phyloP scores from a whole-genome alignment of 2,113 vertebrate species.

The Centropus unirufus region DNA sequence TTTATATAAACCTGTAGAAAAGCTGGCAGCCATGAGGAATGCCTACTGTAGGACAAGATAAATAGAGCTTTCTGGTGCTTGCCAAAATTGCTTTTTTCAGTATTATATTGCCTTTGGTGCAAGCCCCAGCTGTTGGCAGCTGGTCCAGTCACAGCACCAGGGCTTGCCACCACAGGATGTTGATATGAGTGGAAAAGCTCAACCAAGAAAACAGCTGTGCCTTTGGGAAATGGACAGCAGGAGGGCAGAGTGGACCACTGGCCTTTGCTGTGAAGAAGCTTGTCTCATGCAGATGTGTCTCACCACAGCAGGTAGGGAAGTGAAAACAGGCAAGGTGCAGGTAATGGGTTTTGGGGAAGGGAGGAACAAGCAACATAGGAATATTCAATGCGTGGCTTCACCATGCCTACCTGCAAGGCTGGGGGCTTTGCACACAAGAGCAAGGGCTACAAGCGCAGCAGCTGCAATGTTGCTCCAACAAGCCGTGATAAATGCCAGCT shows the following conservation, averaged over 20 bases:
- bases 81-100: background rate
- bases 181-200: background rate
- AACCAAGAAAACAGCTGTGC: background rate
- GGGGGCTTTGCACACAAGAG: background rate
- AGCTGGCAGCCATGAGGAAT: background rate
- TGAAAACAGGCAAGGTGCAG: rapidly evolving
- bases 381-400: background rate
- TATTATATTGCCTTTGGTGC: background rate
- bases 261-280: background rate
- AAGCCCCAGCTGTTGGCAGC: background rate
- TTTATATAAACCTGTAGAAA: background rate
- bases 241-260: rapidly evolving
- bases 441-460: rapidly evolving
- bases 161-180: background rate
- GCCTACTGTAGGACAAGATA: background rate
- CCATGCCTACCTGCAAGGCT: background rate
- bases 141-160: rapidly evolving
- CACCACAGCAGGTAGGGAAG: background rate
- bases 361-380: background rate
- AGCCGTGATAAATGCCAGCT: background rate
- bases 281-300: background rate
- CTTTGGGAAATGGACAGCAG: background rate
- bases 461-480: background rate
- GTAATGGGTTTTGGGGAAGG: background rate
- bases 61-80: background rate